Evolutionary conservation across 2,888 invertebrate genomes (phyloP), one percentile per base, ranked within the genome.

Genomic region (Crematogaster levior): DNA sequence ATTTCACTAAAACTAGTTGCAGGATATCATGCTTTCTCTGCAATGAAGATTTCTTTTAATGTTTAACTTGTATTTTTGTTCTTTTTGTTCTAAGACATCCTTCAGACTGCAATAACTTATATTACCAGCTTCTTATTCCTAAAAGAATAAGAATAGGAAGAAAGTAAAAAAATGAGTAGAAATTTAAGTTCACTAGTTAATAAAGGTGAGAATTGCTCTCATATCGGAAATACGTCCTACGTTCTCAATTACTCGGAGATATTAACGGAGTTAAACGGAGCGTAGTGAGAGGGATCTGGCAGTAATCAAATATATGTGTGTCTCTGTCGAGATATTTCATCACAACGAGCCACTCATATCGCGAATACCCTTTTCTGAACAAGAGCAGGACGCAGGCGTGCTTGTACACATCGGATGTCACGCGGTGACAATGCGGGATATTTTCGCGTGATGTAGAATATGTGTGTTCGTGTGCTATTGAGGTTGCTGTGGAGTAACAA

Each of bases 401-500:
- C 80, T 60, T 80, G 30, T 80, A 60, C 73, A 80, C 80, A 80
- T 79, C 43, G 77, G 46, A 79, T 43, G 77, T 79, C 60, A 73
- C 73, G 27, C 51, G 48, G 60, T 30, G 43, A 48, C 80, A 73
- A 80, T 58, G 51, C 48, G 61, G 73, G 60, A 73, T 60, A 60
- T 21, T 73, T 30, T 30, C 56, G 34, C 53, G 27, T 37, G 75
- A 77, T 24, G 48, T 21, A 43, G 30, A 18, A 27, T 40, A 9
- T 48, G 18, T 21, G 30, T 30, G 24, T 7, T 18, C 27, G 56
- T 27, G 3, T 46, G 60, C 58, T 56, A 61, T 80, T 80, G 72
- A 51, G 60, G 58, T 80, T 58, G 80, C 34, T 15, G 66, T 53
- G 48, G 30, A 74, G 51, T 34, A 77, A 66, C 77, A 53, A 77